A percentile compares a stretch with the other conserved stretches of the same genome.
Evolutionary conservation across 2,797 vertebrate species (phyloP).

Genomic region (Girardinus metallicus): DNA sequence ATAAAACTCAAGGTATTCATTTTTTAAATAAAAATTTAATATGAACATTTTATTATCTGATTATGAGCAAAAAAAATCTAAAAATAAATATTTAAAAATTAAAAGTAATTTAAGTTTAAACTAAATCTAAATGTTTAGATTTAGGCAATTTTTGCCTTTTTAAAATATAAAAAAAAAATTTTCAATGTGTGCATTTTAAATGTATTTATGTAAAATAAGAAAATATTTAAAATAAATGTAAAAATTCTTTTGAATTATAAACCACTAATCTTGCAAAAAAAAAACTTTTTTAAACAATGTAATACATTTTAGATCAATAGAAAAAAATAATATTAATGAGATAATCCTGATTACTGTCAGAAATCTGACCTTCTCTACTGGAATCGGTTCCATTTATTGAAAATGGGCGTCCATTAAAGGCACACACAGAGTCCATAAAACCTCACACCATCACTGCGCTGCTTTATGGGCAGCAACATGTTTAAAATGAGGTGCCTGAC

Average conservation of each 20-base stretch:
- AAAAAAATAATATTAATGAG: neutral
- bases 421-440: conserved; percentile 28
- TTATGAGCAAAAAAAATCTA: no score
- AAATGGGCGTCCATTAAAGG: conserved; percentile 46
- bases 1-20: no score
- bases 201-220: no score
- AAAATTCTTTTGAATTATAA: neutral
- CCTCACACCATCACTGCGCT: conserved; percentile 13
- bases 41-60: no score
- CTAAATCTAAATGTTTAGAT: no score
- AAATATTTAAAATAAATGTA: neutral
- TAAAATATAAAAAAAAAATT: no score
- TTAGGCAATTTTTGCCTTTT: no score
- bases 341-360: neutral
- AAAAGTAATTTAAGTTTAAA: no score
- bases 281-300: no score
- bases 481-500: conserved; percentile 63
- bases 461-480: conserved; percentile 41
- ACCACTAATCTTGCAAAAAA: neutral
- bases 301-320: neutral
- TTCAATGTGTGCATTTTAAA: no score
- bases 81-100: no score
- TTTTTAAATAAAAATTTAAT: no score
- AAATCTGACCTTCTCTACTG: conserved; percentile 11
- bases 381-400: conserved; percentile 17